phyloP scores from a whole-genome alignment of 2,113 vertebrate species.

The Onychostoma macrolepis region DNA sequence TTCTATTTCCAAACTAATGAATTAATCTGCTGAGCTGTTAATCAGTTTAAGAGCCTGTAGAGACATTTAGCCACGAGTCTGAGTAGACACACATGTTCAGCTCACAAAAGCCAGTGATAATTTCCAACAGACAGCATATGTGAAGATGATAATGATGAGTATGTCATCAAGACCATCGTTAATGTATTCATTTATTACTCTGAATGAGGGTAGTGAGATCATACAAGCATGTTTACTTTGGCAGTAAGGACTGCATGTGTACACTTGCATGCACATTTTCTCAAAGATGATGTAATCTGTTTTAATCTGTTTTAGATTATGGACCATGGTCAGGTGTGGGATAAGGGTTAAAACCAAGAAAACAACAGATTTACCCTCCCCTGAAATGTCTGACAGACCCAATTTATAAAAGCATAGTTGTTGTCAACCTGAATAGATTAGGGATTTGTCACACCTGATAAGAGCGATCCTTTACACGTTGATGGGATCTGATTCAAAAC shows the following conservation, averaged over 20 bases:
- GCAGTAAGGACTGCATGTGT: neutral
- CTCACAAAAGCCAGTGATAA: neutral
- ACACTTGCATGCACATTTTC: neutral
- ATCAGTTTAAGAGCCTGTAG: neutral
- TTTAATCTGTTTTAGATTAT: constrained; percentile 22
- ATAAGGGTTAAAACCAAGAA: neutral
- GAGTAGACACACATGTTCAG: neutral
- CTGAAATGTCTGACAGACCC: neutral
- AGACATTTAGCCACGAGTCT: neutral
- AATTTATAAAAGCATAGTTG: constrained; percentile 12
- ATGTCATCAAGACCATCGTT: neutral
- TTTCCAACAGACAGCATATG: neutral
- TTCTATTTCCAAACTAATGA: constrained; percentile 24
- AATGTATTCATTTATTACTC: neutral
- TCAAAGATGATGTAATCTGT: neutral
- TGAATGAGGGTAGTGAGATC: neutral
- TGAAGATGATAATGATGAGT: neutral
- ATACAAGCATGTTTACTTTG: neutral
- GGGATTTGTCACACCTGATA: constrained; percentile 48
- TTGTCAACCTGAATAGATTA: constrained; percentile 39
- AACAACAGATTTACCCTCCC: constrained; percentile 18
- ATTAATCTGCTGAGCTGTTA: constrained; percentile 8
- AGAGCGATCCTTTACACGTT: neutral
- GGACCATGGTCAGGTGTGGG: neutral
- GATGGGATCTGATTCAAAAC: constrained; percentile 19